Evolutionary conservation across 2,888 invertebrate genomes (phyloP).

Genomic region (Acleris holmiana): DNA sequence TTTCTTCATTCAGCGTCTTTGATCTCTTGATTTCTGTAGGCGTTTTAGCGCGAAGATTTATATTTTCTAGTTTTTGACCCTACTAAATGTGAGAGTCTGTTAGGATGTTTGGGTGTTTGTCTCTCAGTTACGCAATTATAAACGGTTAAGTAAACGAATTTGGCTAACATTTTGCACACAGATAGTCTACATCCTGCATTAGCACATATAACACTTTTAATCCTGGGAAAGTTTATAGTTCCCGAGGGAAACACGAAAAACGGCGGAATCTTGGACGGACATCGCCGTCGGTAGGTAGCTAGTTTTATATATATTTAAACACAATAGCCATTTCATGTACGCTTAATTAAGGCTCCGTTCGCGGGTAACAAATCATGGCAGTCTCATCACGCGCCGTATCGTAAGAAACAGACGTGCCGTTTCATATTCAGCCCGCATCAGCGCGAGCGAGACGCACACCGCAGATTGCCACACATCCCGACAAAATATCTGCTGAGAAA

Average conservation of each 20-base stretch:
- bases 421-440: constrained; percentile 68
- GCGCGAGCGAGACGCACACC: constrained; percentile 59
- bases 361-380: constrained; percentile 64
- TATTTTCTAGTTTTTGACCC: too few species aligned
- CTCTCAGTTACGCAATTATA: too few species aligned
- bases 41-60: too few species aligned
- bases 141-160: not conserved
- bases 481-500: constrained; percentile 1
- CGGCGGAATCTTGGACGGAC: not conserved
- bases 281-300: not conserved
- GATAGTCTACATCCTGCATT: not conserved
- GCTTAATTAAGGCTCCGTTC: constrained; percentile 38
- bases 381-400: constrained; percentile 63
- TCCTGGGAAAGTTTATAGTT: not conserved
- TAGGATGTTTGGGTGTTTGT: too few species aligned
- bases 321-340: not conserved
- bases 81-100: too few species aligned
- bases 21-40: too few species aligned
- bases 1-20: too few species aligned
- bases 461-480: constrained; percentile 7
- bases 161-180: not conserved
- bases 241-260: not conserved
- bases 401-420: constrained; percentile 62
- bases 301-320: not conserved
- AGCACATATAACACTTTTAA: not conserved